Evolutionary conservation across 2,888 invertebrate genomes (phyloP), one percentile per base, ranked within the genome.

Genomic region (Athetis lepigone): DNA sequence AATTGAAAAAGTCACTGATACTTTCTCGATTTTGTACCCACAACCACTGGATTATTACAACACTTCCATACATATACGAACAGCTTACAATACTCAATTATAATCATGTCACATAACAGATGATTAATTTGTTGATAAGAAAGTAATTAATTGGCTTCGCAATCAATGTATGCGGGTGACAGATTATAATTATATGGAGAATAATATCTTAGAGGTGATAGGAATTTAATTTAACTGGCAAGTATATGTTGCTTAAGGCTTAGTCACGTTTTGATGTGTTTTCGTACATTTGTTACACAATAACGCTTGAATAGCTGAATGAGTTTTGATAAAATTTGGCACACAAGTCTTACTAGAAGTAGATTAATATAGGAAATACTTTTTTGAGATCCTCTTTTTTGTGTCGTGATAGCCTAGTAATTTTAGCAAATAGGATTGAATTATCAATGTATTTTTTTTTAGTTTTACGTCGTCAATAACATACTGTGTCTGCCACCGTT

Each of bases 211-310:
- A 23, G 4, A 18, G 18, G n/a, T 43, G 27, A 9, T 4, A 5
- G 19, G 9, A 56, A 57, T 13, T 16, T 39, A 33, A 68, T 68
- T n/a, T 68, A 57, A 45, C 23, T 5, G 8, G n/a, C 27, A 23
- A 18, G 7, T 25, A n/a, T 8, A 8, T 29, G 5, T 19, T 18
- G 19, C 23, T 40, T 9, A 8, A n/a, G 2, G 6, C 33, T 25
- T 25, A 6, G 4, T 29, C 5, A 21, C 2, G 27, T 16, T 37
- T n/a, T 2, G n/a, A 37, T 33, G 7, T n/a, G n/a, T 37, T 37
- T 37, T 5, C 2, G 37, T 37, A 37, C 16, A 7, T 37, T 37
- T 37, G n/a, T 37, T 37, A n/a, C 37, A 6, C 16, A 1, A n/a
- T 37, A 5, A 37, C 9, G 9, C 9, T 21, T 19, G 8, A 47